Conservation (phyloP, 2,888 invertebrate species). For the Pollenia labialis region DNA sequence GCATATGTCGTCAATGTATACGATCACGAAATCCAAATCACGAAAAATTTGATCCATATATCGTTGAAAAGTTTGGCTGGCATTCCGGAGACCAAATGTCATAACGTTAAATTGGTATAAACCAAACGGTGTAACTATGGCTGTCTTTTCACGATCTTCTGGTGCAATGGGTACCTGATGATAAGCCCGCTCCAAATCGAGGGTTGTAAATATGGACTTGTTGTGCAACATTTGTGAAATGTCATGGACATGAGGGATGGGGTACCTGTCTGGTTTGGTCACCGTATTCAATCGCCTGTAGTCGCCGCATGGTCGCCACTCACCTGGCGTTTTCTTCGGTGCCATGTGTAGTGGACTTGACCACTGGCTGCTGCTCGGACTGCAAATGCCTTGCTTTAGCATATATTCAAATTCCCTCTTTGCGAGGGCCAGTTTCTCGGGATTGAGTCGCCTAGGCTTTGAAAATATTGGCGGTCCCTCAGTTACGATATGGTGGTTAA, state of each 20-base stretch:
- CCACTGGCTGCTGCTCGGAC: conserved; percentile 69
- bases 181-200: too few relatives aligned
- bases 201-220: conserved; percentile 76
- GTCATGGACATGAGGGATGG: conserved; percentile 78
- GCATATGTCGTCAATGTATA: conserved; percentile 74
- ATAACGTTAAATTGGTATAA: too few relatives aligned
- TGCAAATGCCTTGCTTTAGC: conserved; percentile 68
- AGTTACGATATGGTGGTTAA: conserved; percentile 53
- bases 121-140: too few relatives aligned
- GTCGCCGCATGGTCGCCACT: conserved; percentile 55
- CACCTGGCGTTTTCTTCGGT: conserved; percentile 47
- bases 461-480: conserved; percentile 60
- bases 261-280: conserved; percentile 74
- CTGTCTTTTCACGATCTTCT: too few relatives aligned
- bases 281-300: conserved; percentile 31
- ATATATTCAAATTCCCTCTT: conserved; percentile 68
- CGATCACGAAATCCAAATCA: conserved; percentile 75
- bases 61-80: too few relatives aligned
- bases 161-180: conserved; percentile 62
- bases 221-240: conserved; percentile 80
- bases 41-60: conserved; percentile 72
- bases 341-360: conserved; percentile 70
- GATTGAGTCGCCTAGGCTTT: conserved; percentile 55
- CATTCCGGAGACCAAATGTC: too few relatives aligned
- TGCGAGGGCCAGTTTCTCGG: conserved; percentile 64